Evolutionary conservation across 2,888 invertebrate species (phyloP), one percentile per base, ranked within the genome.

Genomic region (Spisula subtruncata): DNA sequence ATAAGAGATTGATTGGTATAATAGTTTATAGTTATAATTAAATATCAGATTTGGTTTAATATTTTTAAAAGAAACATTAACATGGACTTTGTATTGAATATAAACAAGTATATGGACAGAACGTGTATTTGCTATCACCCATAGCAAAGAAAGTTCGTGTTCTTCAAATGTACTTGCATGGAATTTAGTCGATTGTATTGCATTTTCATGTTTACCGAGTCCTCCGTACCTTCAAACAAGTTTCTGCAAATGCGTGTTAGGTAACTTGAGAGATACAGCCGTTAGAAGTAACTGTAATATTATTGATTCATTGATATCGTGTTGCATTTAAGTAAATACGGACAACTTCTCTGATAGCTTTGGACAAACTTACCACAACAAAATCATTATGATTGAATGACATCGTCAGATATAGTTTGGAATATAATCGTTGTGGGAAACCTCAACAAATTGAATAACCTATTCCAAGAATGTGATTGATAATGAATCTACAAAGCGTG

Each of bases 361-460:
- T 66, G 60, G 25, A 66, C 60, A 10, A 66, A 25, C 25, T 4
- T 10, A 66, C 60, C 10, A 25, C n/a, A 56, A 12, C 2, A 66
- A n/a, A 66, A 25, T 25, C n/a, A 25, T 66, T 25, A 66, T 66
- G 60, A 66, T 66, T 66, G 60, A 66, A 66, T 66, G 25, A 12
- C 25, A 66, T 10, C 25, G 60, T 66, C 60, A 66, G 60, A 66
- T 25, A 66, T 4, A 25, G 25, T 66, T 66, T 66, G n/a, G n/a
- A 66, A 66, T 25, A 25, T 25, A 66, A 66, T 66, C 60, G n/a
- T 66, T 66, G 60, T 66, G 60, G 60, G 60, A 66, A 66, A 66
- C 20, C 25, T 25, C 25, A 6, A 10, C 25, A 66, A 66, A 66
- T 66, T 66, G 60, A 66, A 66, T 25, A 25, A 66, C 60, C 25